These are phyloP conservation scores for Drosophila eugracilis DNA, from an alignment of 1,140 invertebrate genomes.

Conservation along the genomic window DNA sequence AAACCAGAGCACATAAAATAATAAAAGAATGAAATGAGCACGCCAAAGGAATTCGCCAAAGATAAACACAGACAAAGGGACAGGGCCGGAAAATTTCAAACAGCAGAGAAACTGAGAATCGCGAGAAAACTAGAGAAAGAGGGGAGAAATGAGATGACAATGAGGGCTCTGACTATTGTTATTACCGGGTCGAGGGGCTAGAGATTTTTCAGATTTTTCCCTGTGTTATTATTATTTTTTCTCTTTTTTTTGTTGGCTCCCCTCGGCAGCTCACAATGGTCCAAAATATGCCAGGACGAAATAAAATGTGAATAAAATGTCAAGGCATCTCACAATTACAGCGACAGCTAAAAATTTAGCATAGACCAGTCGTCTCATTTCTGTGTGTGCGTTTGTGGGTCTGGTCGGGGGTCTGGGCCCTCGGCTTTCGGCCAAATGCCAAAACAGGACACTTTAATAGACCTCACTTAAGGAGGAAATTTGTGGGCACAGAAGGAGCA, in stretches of 20 bases:
- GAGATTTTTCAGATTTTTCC: constrained; percentile 70
- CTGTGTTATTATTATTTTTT: constrained; percentile 20
- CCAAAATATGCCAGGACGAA: constrained; percentile 69
- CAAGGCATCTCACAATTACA: constrained; percentile 76
- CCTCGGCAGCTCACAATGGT: constrained; percentile 35
- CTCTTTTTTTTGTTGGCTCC: background rate
- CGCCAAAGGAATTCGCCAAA: constrained; percentile 65
- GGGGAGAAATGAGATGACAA: constrained; percentile 55
- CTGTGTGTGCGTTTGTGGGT: constrained; percentile 21
- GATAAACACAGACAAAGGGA: constrained; percentile 80
- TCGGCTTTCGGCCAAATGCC: constrained; percentile 38
- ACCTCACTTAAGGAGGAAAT: constrained; percentile 53
- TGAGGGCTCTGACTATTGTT: constrained; percentile 66
- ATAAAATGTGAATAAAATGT: constrained; percentile 77
- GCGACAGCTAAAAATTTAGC: constrained; percentile 72
- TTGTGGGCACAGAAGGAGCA: constrained; percentile 25
- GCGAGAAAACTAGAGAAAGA: constrained; percentile 23
- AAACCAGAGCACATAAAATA: constrained; percentile 51
- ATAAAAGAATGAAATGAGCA: constrained; percentile 66
- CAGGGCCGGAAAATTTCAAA: constrained; percentile 19
- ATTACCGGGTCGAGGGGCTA: constrained; percentile 44
- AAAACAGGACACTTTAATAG: constrained; percentile 52
- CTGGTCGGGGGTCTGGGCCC: background rate
- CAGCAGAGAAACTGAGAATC: constrained; percentile 11
- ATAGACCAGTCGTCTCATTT: constrained; percentile 60